phyloP scores from a whole-genome alignment of 2,113 vertebrate species.

The Corythoichthys intestinalis region DNA sequence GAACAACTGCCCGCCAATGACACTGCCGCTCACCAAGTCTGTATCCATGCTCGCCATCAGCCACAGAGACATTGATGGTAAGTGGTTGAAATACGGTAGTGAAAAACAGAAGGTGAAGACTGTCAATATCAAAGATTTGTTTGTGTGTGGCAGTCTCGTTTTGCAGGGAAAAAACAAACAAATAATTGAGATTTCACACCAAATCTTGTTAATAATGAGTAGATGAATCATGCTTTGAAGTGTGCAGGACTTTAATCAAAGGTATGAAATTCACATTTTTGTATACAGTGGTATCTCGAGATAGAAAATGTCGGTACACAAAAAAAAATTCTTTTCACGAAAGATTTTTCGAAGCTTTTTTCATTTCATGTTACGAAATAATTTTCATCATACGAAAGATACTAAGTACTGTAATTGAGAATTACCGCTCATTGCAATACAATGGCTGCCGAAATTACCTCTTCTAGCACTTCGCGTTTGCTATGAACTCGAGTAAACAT shows the following conservation, averaged over 20 bases:
- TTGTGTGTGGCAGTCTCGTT: not conserved
- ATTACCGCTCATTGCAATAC: too few relatives aligned
- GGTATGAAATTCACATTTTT: not conserved
- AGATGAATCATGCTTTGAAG: not conserved
- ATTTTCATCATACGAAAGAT: too few relatives aligned
- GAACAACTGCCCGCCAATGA: conserved; percentile 74
- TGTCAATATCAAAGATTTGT: not conserved
- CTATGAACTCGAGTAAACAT: too few relatives aligned
- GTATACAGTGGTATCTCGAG: too few relatives aligned
- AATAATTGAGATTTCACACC: not conserved
- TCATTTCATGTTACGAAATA: too few relatives aligned
- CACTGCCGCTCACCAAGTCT: conserved; percentile 88
- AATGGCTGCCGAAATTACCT: too few relatives aligned
- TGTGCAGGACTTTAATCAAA: not conserved
- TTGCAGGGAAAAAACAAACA: not conserved
- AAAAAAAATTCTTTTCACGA: too few relatives aligned
- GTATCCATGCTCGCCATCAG: conserved; percentile 88
- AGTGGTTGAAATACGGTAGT: conserved; percentile 18
- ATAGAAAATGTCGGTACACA: too few relatives aligned
- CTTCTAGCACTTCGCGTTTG: too few relatives aligned
- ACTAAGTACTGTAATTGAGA: too few relatives aligned
- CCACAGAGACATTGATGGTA: conserved; percentile 85
- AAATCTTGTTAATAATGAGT: not conserved
- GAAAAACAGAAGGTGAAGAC: not conserved
- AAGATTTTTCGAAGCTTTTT: too few relatives aligned